phyloP scores from a whole-genome alignment of 2,888 invertebrate genomes.

The Tribolium freemani region DNA sequence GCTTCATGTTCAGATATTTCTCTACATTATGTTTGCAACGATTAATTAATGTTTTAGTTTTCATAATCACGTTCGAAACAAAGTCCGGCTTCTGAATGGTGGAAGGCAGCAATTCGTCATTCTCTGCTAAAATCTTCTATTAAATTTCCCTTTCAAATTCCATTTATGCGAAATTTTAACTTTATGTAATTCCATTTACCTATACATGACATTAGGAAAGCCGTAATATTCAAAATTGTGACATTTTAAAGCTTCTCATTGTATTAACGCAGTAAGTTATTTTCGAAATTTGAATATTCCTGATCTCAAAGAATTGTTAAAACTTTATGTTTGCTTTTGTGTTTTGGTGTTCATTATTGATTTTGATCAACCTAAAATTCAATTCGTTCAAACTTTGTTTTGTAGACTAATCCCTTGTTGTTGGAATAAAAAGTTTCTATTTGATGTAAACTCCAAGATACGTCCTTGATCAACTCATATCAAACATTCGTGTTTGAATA shows the following conservation, averaged over 20 bases:
- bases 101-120: not conserved
- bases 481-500: constrained; percentile 11
- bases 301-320: not conserved
- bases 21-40: too few species aligned
- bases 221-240: not conserved
- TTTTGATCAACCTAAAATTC: not conserved
- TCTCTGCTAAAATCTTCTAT: not conserved
- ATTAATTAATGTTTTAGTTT: too few species aligned
- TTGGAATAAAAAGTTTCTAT: constrained; percentile 3
- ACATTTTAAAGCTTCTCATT: not conserved
- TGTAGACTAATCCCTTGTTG: not conserved
- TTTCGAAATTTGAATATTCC: not conserved
- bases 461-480: constrained; percentile 8
- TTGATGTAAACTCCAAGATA: not conserved
- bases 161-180: constrained; percentile 22
- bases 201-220: constrained; percentile 1
- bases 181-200: constrained; percentile 10
- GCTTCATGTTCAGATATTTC: too few species aligned
- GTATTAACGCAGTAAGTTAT: not conserved
- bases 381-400: constrained; percentile 7
- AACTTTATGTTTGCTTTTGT: not conserved
- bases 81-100: not conserved
- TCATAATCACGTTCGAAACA: not conserved
- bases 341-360: not conserved
- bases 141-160: constrained; percentile 21